Evolutionary conservation across 2,113 vertebrate genomes (phyloP).

Genomic region (Platichthys stellatus): DNA sequence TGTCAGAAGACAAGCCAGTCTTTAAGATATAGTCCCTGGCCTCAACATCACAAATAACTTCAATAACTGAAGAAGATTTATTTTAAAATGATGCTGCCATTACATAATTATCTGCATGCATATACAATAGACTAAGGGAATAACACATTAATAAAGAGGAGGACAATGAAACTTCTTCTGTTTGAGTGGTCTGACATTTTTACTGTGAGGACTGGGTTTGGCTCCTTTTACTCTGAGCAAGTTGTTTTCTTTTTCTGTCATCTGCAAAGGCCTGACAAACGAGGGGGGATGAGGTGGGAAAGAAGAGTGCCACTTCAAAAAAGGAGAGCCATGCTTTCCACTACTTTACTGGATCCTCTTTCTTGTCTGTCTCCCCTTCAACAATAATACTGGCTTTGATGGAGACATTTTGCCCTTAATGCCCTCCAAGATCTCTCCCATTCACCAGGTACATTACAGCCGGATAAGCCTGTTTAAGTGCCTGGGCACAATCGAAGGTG

Average conservation of each 20-base stretch:
- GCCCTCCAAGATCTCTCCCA: constrained; percentile 23
- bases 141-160: not conserved
- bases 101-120: not conserved
- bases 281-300: constrained; percentile 22
- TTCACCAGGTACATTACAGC: constrained; percentile 49
- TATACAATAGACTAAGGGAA: not conserved
- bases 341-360: constrained; percentile 22
- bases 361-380: constrained; percentile 34
- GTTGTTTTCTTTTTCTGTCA: no score
- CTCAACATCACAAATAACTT: not conserved
- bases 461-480: constrained; percentile 71
- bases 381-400: constrained; percentile 46
- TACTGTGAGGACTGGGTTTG: not conserved
- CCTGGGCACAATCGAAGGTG: constrained; percentile 40
- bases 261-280: constrained; percentile 8
- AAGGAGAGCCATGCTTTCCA: constrained; percentile 39
- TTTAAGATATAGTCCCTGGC: no score
- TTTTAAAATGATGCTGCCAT: not conserved
- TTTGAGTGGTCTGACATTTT: constrained; percentile 21
- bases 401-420: constrained; percentile 43
- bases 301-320: constrained; percentile 31
- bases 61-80: constrained; percentile 3
- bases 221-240: constrained; percentile 1
- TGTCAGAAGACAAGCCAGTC: not conserved
- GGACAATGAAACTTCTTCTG: not conserved